Percentiles rank a stretch among this genome's conserved stretches.
phyloP scores from a whole-genome alignment of 2,888 invertebrate species.

The Tubulanus polymorphus region DNA sequence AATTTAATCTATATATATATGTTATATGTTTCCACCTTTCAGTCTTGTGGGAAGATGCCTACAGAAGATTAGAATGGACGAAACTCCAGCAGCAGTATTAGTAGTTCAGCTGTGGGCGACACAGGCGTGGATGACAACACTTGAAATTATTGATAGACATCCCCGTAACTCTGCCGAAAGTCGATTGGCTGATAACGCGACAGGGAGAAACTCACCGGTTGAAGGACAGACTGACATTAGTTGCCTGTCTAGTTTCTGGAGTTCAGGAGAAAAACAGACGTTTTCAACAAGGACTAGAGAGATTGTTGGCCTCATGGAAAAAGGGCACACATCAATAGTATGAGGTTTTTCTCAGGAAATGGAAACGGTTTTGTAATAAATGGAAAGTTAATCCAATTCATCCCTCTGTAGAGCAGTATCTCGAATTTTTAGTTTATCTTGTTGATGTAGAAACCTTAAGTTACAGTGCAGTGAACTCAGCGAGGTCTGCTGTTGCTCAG shows the following conservation, averaged over 20 bases:
- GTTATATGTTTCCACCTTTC: neutral
- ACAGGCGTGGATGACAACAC: neutral
- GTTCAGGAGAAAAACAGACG: too few relatives aligned
- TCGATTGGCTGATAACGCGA: too few relatives aligned
- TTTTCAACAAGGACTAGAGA: too few relatives aligned
- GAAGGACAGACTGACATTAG: too few relatives aligned
- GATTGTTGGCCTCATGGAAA: too few relatives aligned
- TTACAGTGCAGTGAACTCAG: slow-evolving; percentile 19
- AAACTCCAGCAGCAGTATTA: neutral
- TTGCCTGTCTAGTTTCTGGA: too few relatives aligned
- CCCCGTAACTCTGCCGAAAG: too few relatives aligned
- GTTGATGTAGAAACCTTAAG: slow-evolving; percentile 8
- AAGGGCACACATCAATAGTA: slow-evolving; percentile 18
- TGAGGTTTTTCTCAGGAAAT: slow-evolving; percentile 11
- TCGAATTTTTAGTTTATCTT: slow-evolving; percentile 11
- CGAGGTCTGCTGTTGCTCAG: slow-evolving; percentile 12
- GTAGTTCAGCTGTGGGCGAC: neutral
- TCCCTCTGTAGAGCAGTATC: neutral
- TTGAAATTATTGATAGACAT: neutral
- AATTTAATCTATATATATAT: neutral
- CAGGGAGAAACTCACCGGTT: too few relatives aligned
- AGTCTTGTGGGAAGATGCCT: neutral
- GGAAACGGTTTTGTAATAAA: slow-evolving; percentile 2
- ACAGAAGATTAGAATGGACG: neutral
- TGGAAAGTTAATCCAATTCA: neutral